Evolutionary conservation across 2,113 vertebrate genomes (phyloP), one percentile per base, ranked within the genome.

Genomic region (Tupaia tana): DNA sequence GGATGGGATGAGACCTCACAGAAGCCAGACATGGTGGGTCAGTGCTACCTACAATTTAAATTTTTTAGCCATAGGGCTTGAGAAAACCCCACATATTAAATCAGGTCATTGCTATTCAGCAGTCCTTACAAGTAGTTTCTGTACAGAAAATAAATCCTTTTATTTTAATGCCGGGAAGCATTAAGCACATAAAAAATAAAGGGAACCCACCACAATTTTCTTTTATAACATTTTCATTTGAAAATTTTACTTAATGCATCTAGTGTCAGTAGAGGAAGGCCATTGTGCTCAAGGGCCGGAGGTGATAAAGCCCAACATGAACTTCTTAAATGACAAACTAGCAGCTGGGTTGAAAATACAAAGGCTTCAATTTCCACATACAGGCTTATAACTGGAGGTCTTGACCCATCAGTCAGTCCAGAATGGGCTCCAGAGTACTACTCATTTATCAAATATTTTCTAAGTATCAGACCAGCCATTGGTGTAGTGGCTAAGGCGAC

Each of bases 201-300:
- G 14, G 11, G 6, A 25, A 52, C 25, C 34, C 6, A n/a, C 58
- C 24, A 56, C 12, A 22, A 43, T 69, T 70, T 64, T 66, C 79
- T 94, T 89, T 78, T 20, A 15, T 64, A 34, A 71, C 0, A 70
- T 94, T 89, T 86, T 78, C 29, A 54, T 75, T 81, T 77, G 69
- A 88, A 87, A 64, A 29, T 58, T 86, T 43, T 63, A 64, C 61
- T 83, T 52, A 63, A 66, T 95, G 94, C 66, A n/a, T 86, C 66
- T 64, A 54, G 67, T 59, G 24, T 54, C 73, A 67, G 29, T 96
- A 56, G 84, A 78, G 85, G 77, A 79, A 81, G 75, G n/a, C 34
- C n/a, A 79, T 18, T 75, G 6, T 79, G 59, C 29, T 93, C 34
- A 34, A 66, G 59, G n/a, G 24, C 25, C 56, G n/a, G 34, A 66